A percentile compares a stretch with the other conserved stretches of the same genome.
Evolutionary conservation across 2,113 vertebrate genomes (phyloP).

Genomic region (Sinocyclocheilus anshuiensis): DNA sequence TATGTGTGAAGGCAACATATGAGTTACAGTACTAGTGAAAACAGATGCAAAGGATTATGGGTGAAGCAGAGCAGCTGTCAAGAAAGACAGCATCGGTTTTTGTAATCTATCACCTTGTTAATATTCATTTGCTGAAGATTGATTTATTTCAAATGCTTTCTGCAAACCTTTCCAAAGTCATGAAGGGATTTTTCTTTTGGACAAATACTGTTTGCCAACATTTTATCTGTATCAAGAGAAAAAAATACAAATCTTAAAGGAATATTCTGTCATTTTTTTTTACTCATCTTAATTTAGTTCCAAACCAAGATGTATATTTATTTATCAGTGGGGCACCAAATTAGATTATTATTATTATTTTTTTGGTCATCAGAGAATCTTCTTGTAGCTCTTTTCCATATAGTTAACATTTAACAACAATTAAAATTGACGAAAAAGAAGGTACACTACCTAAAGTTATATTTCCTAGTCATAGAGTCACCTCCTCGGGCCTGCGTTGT

Average conservation of each 20-base stretch:
- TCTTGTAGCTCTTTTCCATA: not conserved
- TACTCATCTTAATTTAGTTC: not conserved
- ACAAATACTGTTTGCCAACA: not conserved
- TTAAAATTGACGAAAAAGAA: not conserved
- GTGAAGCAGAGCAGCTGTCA: not conserved
- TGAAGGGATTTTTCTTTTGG: not conserved
- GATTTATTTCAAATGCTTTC: not conserved
- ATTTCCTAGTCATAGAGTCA: not conserved
- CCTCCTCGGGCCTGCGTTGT: not conserved
- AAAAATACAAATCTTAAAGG: not conserved
- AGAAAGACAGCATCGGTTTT: not conserved
- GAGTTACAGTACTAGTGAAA: not conserved
- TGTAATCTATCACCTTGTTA: not conserved
- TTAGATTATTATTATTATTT: not conserved
- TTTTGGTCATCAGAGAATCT: not conserved
- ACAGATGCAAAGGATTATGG: not conserved
- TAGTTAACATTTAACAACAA: not conserved
- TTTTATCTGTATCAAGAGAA: not conserved
- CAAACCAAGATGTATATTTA: not conserved
- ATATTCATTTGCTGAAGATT: not conserved
- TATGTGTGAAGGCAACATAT: not conserved
- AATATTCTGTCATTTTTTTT: not conserved
- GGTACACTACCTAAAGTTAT: not conserved
- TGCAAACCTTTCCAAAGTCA: slow-evolving; percentile 4
- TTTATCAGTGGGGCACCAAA: not conserved